These are phyloP conservation scores for Myotis pilosus DNA, from an alignment of 2,797 vertebrate genomes.

Conservation along the genomic window DNA sequence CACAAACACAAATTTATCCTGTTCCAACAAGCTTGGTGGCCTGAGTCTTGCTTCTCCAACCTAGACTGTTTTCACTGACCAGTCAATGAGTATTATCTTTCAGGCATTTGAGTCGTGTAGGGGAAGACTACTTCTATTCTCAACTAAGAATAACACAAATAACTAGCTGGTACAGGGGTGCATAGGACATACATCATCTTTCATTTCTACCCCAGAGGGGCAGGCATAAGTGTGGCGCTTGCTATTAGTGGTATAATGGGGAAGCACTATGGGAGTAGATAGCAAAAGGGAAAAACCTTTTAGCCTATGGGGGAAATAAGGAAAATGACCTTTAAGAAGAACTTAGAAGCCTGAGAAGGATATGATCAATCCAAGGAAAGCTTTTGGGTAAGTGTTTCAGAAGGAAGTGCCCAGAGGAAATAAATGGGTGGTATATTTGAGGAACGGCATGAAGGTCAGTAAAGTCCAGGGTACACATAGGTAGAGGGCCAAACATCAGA, in stretches of 20 bases:
- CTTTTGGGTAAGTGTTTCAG: not conserved
- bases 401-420: not conserved
- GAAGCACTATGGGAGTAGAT: not conserved
- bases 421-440: not conserved
- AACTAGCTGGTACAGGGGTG: not conserved
- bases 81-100: not conserved
- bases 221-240: not conserved
- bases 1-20: not conserved
- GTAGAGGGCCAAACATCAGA: not conserved
- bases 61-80: not conserved
- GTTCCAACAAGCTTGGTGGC: fast-evolving
- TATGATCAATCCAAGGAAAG: not conserved
- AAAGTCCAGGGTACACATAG: not conserved
- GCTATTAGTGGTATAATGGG: not conserved
- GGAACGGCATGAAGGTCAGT: not conserved
- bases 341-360: not conserved
- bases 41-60: not conserved
- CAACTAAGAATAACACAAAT: not conserved
- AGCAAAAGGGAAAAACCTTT: not conserved
- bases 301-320: not conserved
- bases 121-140: not conserved
- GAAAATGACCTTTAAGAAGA: not conserved
- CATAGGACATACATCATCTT: not conserved
- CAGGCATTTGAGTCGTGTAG: not conserved
- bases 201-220: not conserved